A percentile compares a stretch with the other conserved stretches of the same genome.
Evolutionary conservation across 2,888 invertebrate genomes (phyloP).

Genomic region (Cyclophora punctaria): DNA sequence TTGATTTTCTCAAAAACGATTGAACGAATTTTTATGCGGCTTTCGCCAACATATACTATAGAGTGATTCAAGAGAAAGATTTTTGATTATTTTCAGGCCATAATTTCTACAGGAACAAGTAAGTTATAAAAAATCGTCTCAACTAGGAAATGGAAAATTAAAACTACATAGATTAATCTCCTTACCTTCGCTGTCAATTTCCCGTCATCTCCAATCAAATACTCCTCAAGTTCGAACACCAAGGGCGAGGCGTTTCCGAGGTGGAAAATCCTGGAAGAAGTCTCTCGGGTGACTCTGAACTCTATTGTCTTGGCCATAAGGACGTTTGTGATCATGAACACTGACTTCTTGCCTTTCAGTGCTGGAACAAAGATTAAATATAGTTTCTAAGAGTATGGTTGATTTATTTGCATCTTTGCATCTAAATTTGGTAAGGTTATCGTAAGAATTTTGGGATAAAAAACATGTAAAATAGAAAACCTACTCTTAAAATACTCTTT

Average conservation of each 20-base stretch:
- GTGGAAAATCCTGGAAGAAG: constrained; percentile 69
- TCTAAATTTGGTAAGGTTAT: too few relatives aligned
- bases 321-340: constrained; percentile 68
- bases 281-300: constrained; percentile 62
- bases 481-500: too few relatives aligned
- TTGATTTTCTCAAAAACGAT: too few relatives aligned
- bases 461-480: too few relatives aligned
- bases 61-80: too few relatives aligned
- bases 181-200: constrained; percentile 61
- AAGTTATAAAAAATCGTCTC: not conserved
- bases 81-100: too few relatives aligned
- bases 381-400: too few relatives aligned
- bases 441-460: too few relatives aligned
- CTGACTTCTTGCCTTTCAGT: constrained; percentile 62
- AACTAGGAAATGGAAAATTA: not conserved
- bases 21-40: too few relatives aligned
- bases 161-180: not conserved
- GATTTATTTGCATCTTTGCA: too few relatives aligned
- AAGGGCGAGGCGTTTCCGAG: constrained; percentile 67
- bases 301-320: constrained; percentile 70
- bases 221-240: constrained; percentile 64
- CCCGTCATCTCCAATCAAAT: constrained; percentile 60
- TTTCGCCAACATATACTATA: too few relatives aligned
- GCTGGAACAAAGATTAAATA: constrained; percentile 33
- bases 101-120: too few relatives aligned